These are phyloP conservation scores for Dioctria linearis DNA, from an alignment of 2,888 invertebrate genomes.

Conservation along the genomic window DNA sequence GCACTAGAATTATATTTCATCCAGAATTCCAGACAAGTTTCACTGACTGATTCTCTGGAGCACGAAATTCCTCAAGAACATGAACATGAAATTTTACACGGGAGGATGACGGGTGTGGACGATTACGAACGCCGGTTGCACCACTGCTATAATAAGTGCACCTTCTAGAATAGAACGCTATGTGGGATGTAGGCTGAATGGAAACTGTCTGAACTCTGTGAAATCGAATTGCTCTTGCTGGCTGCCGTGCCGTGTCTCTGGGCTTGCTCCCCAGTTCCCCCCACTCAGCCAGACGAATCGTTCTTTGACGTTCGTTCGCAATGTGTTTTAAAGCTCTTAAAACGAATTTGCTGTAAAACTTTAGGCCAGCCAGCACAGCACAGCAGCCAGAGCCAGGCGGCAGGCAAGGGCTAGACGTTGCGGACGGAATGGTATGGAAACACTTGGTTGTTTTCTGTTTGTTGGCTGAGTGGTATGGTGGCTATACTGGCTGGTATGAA, in stretches of 20 bases:
- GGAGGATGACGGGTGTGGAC: background rate
- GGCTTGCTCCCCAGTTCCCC: slow-evolving; percentile 5
- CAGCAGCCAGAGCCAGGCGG: background rate
- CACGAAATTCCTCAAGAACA: slow-evolving; percentile 42
- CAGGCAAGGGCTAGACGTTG: too few relatives aligned
- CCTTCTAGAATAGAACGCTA: background rate
- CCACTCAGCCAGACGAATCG: slow-evolving; percentile 34
- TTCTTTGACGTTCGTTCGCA: background rate
- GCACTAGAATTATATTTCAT: slow-evolving; percentile 19
- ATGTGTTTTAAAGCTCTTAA: slow-evolving; percentile 25
- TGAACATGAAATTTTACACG: slow-evolving; percentile 6
- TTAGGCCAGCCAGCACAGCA: slow-evolving; percentile 26
- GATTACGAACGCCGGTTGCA: slow-evolving; percentile 1
- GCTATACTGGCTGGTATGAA: too few relatives aligned
- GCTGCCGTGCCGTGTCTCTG: background rate
- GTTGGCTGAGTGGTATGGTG: too few relatives aligned
- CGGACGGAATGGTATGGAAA: background rate
- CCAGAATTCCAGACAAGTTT: slow-evolving; percentile 28
- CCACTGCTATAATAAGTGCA: slow-evolving; percentile 8
- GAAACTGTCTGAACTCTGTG: slow-evolving; percentile 12
- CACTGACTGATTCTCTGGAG: slow-evolving; percentile 41
- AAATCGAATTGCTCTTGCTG: slow-evolving; percentile 7
- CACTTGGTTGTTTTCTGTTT: background rate
- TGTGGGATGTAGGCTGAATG: slow-evolving; percentile 29
- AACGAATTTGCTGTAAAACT: slow-evolving; percentile 37